Evolutionary conservation across 2,888 invertebrate species (phyloP), one percentile per base, ranked within the genome.

Genomic region (Nomada fucata): DNA sequence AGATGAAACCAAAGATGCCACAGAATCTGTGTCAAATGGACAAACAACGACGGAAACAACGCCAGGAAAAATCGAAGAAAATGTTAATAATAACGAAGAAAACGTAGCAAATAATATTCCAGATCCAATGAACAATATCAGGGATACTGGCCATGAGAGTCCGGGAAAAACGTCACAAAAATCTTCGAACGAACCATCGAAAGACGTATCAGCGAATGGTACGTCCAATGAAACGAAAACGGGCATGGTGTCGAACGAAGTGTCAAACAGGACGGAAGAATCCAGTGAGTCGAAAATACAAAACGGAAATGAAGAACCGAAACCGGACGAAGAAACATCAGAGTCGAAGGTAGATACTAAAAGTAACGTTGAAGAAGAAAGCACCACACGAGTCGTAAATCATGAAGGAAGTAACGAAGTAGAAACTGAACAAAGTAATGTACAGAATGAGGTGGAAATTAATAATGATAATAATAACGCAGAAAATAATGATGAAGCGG

Each of bases 111-210:
- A 78, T n/a, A 59, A 73, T 50, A 64, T 42, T 7, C 57, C 50
- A 20, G 79, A 86, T 55, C 70, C 77, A 1, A 67, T 69, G 52
- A 80, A 80, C 13, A 77, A 74, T 13, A 63, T 86, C 29, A 83
- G 90, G 18, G 87, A 89, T 70, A 70, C 82, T 1, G 23, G 1
- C 23, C 0, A 23, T 1, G 86, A 81, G 2, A 83, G 70, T 71
- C 85, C 84, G 0, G 76, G 79, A 20, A 80, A 85, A 59, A 68
- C 2, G 26, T 0, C n/a, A 0, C 76, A 83, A 20, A 81, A 84
- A 57, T 53, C 82, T 2, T 69, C 82, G 10, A 82, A 83, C 55
- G 76, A 36, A 20, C 2, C 57, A 0, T 18, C 55, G 0, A 20
- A 60, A 13, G 29, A 65, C 42, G 15, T 2, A 2, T 13, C 29